Conservation (phyloP, 2,888 invertebrate species). For the Harpalus rufipes region DNA sequence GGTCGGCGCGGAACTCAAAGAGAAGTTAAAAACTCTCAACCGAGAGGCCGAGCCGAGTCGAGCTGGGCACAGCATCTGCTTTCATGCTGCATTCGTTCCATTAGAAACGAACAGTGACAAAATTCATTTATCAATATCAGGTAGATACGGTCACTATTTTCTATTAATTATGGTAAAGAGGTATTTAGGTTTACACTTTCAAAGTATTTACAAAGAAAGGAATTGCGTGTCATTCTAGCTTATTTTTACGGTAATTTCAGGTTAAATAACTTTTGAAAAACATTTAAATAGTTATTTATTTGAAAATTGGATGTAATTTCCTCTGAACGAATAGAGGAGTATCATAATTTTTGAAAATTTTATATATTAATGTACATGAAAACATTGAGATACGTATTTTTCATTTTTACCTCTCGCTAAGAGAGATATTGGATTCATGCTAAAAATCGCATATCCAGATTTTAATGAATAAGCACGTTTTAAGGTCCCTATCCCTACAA, state of each 20-base stretch:
- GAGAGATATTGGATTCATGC: too few relatives aligned
- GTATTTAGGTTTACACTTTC: slow-evolving; percentile 46
- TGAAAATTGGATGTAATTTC: too few relatives aligned
- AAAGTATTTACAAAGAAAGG: not conserved
- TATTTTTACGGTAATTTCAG: not conserved
- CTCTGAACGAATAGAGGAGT: too few relatives aligned
- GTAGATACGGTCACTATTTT: slow-evolving; percentile 56
- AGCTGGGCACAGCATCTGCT: slow-evolving; percentile 46
- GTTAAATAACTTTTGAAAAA: not conserved
- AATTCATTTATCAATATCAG: slow-evolving; percentile 66
- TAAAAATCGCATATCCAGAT: too few relatives aligned
- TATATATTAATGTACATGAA: too few relatives aligned
- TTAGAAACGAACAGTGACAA: slow-evolving; percentile 64
- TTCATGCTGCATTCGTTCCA: slow-evolving; percentile 63
- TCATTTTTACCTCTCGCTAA: too few relatives aligned
- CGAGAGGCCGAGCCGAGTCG: not conserved
- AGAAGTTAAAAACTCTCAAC: slow-evolving; percentile 54
- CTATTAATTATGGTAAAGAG: slow-evolving; percentile 60
- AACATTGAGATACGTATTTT: too few relatives aligned
- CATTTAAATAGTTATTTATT: not conserved
- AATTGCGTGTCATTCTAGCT: not conserved
- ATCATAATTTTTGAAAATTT: too few relatives aligned
- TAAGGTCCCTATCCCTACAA: too few relatives aligned
- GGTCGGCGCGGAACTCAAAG: slow-evolving; percentile 72
- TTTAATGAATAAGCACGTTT: too few relatives aligned